A percentile compares a stretch with the other conserved stretches of the same genome.
Evolutionary conservation across 2,797 vertebrate species (phyloP).

Genomic region (Sternotherus odoratus): DNA sequence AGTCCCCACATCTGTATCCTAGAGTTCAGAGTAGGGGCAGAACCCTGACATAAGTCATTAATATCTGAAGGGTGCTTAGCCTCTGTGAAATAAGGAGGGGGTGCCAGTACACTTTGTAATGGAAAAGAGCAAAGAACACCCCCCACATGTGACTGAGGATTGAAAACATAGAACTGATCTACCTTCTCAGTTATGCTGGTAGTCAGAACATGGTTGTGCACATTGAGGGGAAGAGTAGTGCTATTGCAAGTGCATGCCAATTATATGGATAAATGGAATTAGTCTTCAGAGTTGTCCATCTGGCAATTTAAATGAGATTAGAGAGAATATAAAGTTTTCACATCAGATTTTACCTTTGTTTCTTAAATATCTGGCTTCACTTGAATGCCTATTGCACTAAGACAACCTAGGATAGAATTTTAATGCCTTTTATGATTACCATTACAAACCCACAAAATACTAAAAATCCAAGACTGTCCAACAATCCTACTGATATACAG

Average conservation of each 20-base stretch:
- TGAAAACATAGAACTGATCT: not conserved
- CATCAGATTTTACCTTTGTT: not conserved
- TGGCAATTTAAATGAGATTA: not conserved
- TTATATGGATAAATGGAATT: not conserved
- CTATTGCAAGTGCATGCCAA: not conserved
- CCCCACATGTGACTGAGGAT: not conserved
- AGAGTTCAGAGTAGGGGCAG: too few relatives aligned
- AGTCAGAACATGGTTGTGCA: not conserved
- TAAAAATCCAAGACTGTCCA: not conserved
- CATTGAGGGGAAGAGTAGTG: not conserved
- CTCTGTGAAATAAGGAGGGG: not conserved
- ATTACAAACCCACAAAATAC: not conserved
- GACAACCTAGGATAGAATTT: not conserved
- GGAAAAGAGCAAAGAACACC: not conserved
- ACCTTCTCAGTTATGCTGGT: not conserved
- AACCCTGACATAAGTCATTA: too few relatives aligned
- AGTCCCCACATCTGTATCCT: too few relatives aligned
- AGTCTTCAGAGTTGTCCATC: not conserved
- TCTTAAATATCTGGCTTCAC: not conserved
- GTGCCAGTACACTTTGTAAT: not conserved
- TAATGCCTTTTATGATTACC: not conserved
- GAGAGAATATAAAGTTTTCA: not conserved
- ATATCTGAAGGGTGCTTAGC: not conserved
- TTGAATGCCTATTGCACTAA: not conserved
- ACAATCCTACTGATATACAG: not conserved